phyloP scores from a whole-genome alignment of 1,140 invertebrate genomes.

The silkworm (Bombyx mori) region DNA sequence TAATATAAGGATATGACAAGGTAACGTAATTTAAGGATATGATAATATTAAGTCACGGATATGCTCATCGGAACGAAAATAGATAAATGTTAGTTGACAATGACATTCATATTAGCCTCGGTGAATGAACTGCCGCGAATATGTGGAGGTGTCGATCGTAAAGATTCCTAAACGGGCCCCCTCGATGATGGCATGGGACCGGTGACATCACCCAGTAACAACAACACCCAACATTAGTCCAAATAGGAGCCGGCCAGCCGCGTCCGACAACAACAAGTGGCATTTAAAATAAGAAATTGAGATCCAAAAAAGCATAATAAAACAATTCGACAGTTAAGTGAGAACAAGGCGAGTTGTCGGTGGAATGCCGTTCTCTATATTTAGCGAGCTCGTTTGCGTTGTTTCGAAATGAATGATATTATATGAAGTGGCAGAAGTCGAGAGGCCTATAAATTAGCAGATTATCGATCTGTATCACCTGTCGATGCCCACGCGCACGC shows the following conservation, averaged over 20 bases:
- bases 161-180: slow-evolving; percentile 56
- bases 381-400: slow-evolving; percentile 52
- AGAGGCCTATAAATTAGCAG: slow-evolving; percentile 57
- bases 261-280: slow-evolving; percentile 27
- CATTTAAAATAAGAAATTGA: slow-evolving; percentile 46
- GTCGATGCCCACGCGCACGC: slow-evolving; percentile 45
- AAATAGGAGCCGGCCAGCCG: slow-evolving; percentile 33
- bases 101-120: slow-evolving; percentile 37
- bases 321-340: slow-evolving; percentile 39
- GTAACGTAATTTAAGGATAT: neutral
- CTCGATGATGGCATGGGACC: slow-evolving; percentile 34
- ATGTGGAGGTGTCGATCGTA: slow-evolving; percentile 64
- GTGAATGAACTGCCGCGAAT: slow-evolving; percentile 60
- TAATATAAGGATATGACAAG: too few relatives aligned
- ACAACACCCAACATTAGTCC: slow-evolving; percentile 30
- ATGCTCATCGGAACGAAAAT: slow-evolving; percentile 29
- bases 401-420: slow-evolving; percentile 54
- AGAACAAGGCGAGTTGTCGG: slow-evolving; percentile 30
- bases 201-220: slow-evolving; percentile 50
- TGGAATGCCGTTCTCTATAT: slow-evolving; percentile 52
- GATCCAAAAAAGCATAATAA: slow-evolving; percentile 41
- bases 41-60: slow-evolving; percentile 15
- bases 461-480: slow-evolving; percentile 54
- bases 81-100: slow-evolving; percentile 39
- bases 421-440: slow-evolving; percentile 55